Percentiles rank a stretch among this genome's conserved stretches.
Evolutionary conservation across 2,888 invertebrate genomes (phyloP).

Genomic region (Yponomeuta sedellus): DNA sequence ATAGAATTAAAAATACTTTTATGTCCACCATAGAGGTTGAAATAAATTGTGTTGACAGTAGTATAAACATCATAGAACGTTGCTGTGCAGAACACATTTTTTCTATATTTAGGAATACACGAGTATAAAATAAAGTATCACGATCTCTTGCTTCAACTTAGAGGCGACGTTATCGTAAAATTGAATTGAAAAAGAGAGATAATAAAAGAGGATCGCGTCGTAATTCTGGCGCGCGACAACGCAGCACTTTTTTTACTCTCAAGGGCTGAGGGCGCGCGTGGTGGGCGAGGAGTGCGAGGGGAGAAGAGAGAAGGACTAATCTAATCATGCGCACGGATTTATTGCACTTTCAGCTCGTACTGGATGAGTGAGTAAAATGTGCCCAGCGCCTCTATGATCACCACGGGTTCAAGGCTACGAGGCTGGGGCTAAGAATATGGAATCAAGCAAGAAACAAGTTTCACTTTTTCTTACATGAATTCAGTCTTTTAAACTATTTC

Average conservation of each 20-base stretch:
- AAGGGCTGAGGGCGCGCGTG: constrained; percentile 53
- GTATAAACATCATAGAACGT: background rate
- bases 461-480: background rate
- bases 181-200: constrained; percentile 71
- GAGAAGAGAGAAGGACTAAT: constrained; percentile 26
- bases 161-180: constrained; percentile 65
- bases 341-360: constrained; percentile 44
- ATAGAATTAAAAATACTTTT: background rate
- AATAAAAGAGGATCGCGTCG: constrained; percentile 70
- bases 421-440: background rate
- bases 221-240: constrained; percentile 75
- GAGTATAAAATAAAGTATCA: constrained; percentile 11
- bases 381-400: background rate
- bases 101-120: background rate
- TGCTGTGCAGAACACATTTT: too few species aligned
- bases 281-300: constrained; percentile 35
- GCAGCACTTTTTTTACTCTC: constrained; percentile 52
- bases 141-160: constrained; percentile 8
- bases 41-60: background rate
- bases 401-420: background rate
- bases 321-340: constrained; percentile 59
- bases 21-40: background rate
- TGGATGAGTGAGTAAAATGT: constrained; percentile 20
- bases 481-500: background rate
- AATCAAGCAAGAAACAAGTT: background rate